Evolutionary conservation across 2,797 vertebrate species (phyloP).

Genomic region (Chelmon rostratus): DNA sequence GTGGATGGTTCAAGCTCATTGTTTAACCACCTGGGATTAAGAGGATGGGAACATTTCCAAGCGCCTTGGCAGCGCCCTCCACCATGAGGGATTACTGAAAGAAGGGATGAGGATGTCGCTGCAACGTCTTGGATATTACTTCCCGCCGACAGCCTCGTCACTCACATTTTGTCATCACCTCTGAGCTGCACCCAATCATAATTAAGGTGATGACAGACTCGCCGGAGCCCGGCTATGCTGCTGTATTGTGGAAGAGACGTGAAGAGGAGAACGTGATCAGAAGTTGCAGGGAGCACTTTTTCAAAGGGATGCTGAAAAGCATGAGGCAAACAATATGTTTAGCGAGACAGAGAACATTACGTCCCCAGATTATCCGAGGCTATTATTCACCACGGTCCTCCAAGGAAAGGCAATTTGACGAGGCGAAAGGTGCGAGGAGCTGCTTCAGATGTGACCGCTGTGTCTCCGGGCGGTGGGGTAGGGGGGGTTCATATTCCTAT

Average conservation of each 20-base stretch:
- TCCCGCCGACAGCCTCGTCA: constrained; percentile 20
- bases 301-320: constrained; percentile 25
- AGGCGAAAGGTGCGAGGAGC: constrained; percentile 37
- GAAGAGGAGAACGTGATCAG: constrained; percentile 26
- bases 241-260: not conserved
- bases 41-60: constrained; percentile 25
- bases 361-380: constrained; percentile 52
- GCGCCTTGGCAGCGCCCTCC: constrained; percentile 25
- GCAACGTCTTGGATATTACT: constrained; percentile 48
- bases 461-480: constrained; percentile 27
- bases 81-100: constrained; percentile 62
- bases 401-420: constrained; percentile 64
- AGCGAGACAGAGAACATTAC: constrained; percentile 43
- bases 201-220: constrained; percentile 59
- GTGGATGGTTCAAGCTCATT: constrained; percentile 17
- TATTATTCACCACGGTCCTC: constrained; percentile 57
- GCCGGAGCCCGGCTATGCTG: not conserved
- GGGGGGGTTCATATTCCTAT: constrained; percentile 47
- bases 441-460: constrained; percentile 55
- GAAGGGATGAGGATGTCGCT: constrained; percentile 40
- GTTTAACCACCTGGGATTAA: constrained; percentile 43
- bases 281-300: constrained; percentile 13
- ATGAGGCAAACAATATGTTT: constrained; percentile 57
- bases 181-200: constrained; percentile 59
- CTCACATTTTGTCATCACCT: constrained; percentile 54